These are phyloP conservation scores for Regulus satrapa DNA, from an alignment of 2,113 vertebrate species.

Conservation along the genomic window DNA sequence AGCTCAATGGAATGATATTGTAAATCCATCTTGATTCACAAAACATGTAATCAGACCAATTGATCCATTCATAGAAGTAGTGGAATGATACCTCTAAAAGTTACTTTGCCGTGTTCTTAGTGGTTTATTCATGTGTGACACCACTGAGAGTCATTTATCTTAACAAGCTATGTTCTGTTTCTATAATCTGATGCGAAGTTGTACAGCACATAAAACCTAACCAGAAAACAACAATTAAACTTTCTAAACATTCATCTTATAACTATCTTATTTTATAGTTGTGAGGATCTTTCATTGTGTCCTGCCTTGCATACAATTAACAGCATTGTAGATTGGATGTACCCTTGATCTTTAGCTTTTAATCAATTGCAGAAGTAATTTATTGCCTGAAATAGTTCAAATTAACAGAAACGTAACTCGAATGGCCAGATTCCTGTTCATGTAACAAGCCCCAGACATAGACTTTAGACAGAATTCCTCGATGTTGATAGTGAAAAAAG, in stretches of 20 bases:
- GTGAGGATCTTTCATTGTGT: not conserved
- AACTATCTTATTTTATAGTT: not conserved
- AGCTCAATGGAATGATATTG: not conserved
- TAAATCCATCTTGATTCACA: not conserved
- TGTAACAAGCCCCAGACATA: not conserved
- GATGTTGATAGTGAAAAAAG: not conserved
- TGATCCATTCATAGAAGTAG: not conserved
- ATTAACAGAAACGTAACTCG: not conserved
- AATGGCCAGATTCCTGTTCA: not conserved
- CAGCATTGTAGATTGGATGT: not conserved
- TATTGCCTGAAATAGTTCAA: not conserved
- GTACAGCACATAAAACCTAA: not conserved
- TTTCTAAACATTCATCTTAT: not conserved
- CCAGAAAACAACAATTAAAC: not conserved
- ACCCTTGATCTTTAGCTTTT: not conserved
- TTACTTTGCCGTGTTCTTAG: not conserved
- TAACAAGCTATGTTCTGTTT: not conserved
- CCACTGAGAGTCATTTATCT: not conserved
- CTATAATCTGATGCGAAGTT: not conserved
- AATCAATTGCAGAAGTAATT: not conserved
- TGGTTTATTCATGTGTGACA: not conserved
- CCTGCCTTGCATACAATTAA: not conserved
- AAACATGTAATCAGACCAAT: not conserved
- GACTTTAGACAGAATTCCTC: not conserved
- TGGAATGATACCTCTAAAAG: not conserved